These are phyloP conservation scores for Bufo bufo DNA, from an alignment of 2,113 vertebrate species.

Conservation along the genomic window DNA sequence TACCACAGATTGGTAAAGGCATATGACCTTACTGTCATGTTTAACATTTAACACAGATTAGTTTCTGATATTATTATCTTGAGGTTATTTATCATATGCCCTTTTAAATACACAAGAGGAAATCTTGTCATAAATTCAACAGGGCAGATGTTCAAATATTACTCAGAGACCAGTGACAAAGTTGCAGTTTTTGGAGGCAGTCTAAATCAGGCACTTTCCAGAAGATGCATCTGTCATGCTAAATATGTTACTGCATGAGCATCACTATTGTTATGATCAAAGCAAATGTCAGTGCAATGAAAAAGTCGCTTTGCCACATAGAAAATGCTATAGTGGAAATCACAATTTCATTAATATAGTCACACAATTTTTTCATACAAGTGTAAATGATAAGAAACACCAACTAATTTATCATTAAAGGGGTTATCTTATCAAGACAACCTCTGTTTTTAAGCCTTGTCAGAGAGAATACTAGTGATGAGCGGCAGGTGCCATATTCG, in stretches of 20 bases:
- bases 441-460: too few species aligned
- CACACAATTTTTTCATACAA: too few species aligned
- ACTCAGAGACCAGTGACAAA: slow-evolving; percentile 10
- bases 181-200: not conserved
- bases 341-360: not conserved
- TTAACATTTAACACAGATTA: slow-evolving; percentile 44
- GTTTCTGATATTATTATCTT: slow-evolving; percentile 41
- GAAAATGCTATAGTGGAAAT: not conserved
- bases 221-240: not conserved
- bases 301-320: not conserved
- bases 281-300: not conserved
- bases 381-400: not conserved
- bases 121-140: slow-evolving; percentile 23
- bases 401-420: not conserved
- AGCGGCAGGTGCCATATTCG: too few species aligned
- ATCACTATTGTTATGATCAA: not conserved
- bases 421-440: too few species aligned
- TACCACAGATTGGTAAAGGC: slow-evolving; percentile 23
- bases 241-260: not conserved
- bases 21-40: slow-evolving; percentile 39
- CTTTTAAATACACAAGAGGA: slow-evolving; percentile 33
- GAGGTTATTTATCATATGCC: slow-evolving; percentile 33
- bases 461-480: too few species aligned
- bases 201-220: not conserved
- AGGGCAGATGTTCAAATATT: not conserved